Conservation (phyloP, 2,888 invertebrate genomes). For the Tillus elongatus region DNA sequence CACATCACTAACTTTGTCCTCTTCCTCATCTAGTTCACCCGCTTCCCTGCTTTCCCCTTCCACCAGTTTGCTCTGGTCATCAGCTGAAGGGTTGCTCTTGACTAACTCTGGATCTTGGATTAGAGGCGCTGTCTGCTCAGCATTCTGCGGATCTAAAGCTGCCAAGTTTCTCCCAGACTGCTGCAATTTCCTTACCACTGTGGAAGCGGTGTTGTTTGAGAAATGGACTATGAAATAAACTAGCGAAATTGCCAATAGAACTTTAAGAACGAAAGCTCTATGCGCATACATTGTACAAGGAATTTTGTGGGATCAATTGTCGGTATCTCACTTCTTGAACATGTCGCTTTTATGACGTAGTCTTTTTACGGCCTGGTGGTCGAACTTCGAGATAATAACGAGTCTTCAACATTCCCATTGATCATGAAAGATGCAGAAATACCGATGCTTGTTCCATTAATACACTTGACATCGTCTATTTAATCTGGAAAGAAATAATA, state of each 20-base stretch:
- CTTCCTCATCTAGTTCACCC: conserved; percentile 6
- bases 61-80: background rate
- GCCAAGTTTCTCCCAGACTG: conserved; percentile 42
- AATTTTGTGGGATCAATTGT: background rate
- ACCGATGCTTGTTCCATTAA: no score
- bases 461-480: no score
- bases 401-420: conserved; percentile 2
- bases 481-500: no score
- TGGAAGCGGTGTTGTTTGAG: conserved; percentile 30
- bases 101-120: conserved; percentile 15
- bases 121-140: conserved; percentile 12
- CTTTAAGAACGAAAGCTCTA: conserved; percentile 33
- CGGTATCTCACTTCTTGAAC: background rate
- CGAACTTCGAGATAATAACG: conserved; percentile 2
- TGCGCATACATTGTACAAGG: conserved; percentile 36
- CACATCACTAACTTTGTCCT: conserved; percentile 14
- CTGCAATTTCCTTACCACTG: conserved; percentile 35
- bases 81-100: background rate
- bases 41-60: background rate
- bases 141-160: conserved; percentile 30
- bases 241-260: conserved; percentile 29
- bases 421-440: no score
- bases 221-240: conserved; percentile 34
- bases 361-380: background rate
- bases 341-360: background rate